phyloP scores from a whole-genome alignment of 2,797 vertebrate species.

The Helicolenus hilgendorfi region DNA sequence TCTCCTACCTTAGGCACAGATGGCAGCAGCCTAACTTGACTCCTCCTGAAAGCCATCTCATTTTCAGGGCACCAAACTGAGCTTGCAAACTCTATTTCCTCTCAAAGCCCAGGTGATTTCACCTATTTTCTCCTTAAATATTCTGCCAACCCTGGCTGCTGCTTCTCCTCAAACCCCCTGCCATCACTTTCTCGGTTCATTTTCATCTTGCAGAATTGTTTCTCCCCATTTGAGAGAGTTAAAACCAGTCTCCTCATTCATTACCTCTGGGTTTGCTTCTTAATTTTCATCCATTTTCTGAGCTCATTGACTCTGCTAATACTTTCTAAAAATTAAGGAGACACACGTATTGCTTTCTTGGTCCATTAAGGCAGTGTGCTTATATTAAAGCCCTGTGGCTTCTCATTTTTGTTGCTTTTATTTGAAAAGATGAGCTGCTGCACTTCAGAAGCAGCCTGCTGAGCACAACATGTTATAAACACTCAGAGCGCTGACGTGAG shows the following conservation, averaged over 20 bases:
- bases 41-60: conserved; percentile 3
- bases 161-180: conserved; percentile 25
- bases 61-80: conserved; percentile 25
- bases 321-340: conserved; percentile 33
- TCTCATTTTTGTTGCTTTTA: conserved; percentile 49
- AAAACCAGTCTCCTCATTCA: background rate
- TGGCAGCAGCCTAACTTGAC: conserved; percentile 21
- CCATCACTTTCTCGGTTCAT: conserved; percentile 17
- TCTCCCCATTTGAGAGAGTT: conserved; percentile 35
- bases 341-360: background rate
- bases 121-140: conserved; percentile 48
- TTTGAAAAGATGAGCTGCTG: conserved; percentile 38
- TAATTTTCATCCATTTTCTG: conserved; percentile 32
- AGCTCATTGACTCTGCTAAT: conserved; percentile 48
- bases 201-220: conserved; percentile 32
- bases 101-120: conserved; percentile 56
- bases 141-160: conserved; percentile 39
- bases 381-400: background rate
- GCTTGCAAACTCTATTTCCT: conserved; percentile 55
- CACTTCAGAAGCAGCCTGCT: conserved; percentile 5
- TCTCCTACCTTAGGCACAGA: conserved; percentile 5
- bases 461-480: conserved; percentile 41
- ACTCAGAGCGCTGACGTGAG: conserved; percentile 25
- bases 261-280: conserved; percentile 16
- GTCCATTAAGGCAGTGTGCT: conserved; percentile 8